Evolutionary conservation across 2,797 vertebrate species (phyloP), one percentile per base, ranked within the genome.

Genomic region (Diplodus sargus): DNA sequence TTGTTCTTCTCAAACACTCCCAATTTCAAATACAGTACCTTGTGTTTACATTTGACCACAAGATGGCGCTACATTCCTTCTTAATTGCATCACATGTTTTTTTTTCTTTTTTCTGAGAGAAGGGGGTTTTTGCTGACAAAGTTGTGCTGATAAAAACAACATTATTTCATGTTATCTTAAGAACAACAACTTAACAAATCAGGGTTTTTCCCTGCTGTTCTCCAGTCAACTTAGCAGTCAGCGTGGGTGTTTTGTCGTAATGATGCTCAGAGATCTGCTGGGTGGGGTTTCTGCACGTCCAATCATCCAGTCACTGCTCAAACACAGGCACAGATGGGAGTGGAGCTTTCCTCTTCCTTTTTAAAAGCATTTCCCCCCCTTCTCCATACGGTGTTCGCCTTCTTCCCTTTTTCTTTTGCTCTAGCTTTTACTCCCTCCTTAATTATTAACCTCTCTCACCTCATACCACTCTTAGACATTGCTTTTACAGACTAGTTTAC

Each of bases 21-120:
- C 6, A n/a, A 4, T 58, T 48, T 70, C 10, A 57, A 47, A n/a
- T 13, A 13, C 16, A 13, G 4, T 8, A 9, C 2, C 4, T 71
- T 62, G 48, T 2, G 1, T 62, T 43, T 73, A 25, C 16, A 4
- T 85, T 65, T 70, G 45, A 12, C 90, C 92, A 93, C 90, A 87
- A 85, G 91, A 59, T 91, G 91, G 90, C 82, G 4, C 49, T 61
- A 86, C 2, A 67, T 58, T 76, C 54, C 63, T 63, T 14, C 53
- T 70, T 5, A 49, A 76, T 14, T 30, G 1, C n/a, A 52, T 10
- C 6, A 3, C 6, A 11, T 23, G 12, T 25, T 67, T 34, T 34
- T 65, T 39, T 11, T 39, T 39, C 34, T 9, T 39, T 39, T 39
- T 39, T 39, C 39, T 39, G 39, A 3, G 25, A 43, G 52, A 23